Base-by-base conservation (phyloP, 1,140 invertebrate species). In the Trichonephila clavipes region DNA sequence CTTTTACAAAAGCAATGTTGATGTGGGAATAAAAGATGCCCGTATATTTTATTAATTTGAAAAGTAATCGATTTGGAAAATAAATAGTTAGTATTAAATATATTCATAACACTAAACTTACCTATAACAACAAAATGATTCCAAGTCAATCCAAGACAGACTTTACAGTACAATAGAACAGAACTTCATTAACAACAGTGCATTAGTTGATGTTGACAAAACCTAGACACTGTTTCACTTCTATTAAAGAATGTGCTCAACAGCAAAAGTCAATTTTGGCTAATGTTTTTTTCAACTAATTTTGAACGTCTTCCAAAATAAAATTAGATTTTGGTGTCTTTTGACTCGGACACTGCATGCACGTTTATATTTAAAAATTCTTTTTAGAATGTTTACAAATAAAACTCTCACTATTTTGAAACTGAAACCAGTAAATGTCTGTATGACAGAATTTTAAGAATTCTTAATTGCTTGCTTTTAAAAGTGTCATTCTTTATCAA, bases 221-320 rank as follows among this genome's bases (percentile, higher is more conserved):
- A 77, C 24, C 72, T 77, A 83, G 82, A 58, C 86, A 88, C 24
- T 24, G n/a, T 34, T 58, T 40, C 28, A 44, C 7, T 8, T 28
- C 24, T 24, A n/a, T 64, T 58, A 21, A 40, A 61, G 24, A 64
- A 64, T 64, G 62, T 19, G 86, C 86, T 88, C 34, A 28, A 19
- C 8, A 34, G n/a, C 18, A 88, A 88, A 44, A 40, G 34, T 58
- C 86, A 64, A 28, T 88, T 88, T 40, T 16, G 64, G 86, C 86
- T 64, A 88, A 24, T 88, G 86, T 88, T 88, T 88, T 88, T 88
- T 21, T 7, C 21, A 24, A 19, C 21, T 8, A 18, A 64, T 66
- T 88, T 88, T 88, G 86, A 88, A 88, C 61, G 8, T 28, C n/a
- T 24, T 88, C 86, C 86, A 88, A 88, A 64, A 24, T 19, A 88